Base-by-base conservation (phyloP, 37 sponge, comb jelly and placozoan species). In the Hexactinellida sp. region DNA sequence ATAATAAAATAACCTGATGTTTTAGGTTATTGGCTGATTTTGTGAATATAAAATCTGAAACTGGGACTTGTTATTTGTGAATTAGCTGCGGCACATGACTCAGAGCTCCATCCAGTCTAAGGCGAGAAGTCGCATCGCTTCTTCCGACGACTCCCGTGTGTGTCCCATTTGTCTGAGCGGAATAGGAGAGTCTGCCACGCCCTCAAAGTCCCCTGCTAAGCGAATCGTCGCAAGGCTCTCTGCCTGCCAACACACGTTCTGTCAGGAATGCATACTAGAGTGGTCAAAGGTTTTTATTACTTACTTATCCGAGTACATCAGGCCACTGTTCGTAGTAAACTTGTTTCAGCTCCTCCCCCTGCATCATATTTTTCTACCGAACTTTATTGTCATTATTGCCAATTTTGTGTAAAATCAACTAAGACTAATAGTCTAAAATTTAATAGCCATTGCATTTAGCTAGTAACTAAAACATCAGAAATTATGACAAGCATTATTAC, bases 211-310 rank as follows among this genome's bases (percentile, higher is more conserved):
- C 5, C 30, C 28, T 63, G 30, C 28, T 25, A 63, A 63, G 76
- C 76, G 25, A 32, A n/a, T 25, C 3, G 76, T 93, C 0, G 94
- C 91, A 0, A 85, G 87, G n/a, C 92, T 89, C 0, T 83, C 82
- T 37, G 36, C 83, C 0, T 94, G 95, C 37, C 38, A 76, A 23
- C 95, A 94, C 47, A 36, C 54, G 38, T 94, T 94, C 84, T 94
- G 95, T 55, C 86, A 84, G 36, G 41, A 82, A 19, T 94, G 95
- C 83, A 92, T 94, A 13, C 36, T 82, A 3, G 95, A 92, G 55
- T 94, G 95, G 95, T 84, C 95, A 24, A 92, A 94, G 89, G 95
- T 92, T 32, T 52, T 84, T 37, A n/a, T 34, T 86, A 34, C 24
- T 39, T 87, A 51, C 1, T n/a, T 36, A 52, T 37, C 35, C 36